Evolutionary conservation across 1,140 invertebrate genomes (phyloP).

Genomic region (Drosophila ananassae): DNA sequence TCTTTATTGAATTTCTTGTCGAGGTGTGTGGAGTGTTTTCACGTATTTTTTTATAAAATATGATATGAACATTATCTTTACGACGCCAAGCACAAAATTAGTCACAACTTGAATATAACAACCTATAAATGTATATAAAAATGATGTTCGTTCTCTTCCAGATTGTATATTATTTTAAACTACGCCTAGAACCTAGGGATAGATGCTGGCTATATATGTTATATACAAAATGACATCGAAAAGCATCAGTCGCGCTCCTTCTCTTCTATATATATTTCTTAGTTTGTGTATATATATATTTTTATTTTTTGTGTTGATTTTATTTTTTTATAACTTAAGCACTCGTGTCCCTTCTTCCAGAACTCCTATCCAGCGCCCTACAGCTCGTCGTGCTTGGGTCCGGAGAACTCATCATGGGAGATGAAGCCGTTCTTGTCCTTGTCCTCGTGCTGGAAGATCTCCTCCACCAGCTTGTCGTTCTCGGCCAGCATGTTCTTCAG

Average conservation of each 20-base stretch:
- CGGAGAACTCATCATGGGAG: constrained; percentile 97
- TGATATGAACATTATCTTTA: constrained; percentile 18
- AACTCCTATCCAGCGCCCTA: constrained; percentile 85
- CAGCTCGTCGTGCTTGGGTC: constrained; percentile 98
- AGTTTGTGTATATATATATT: constrained; percentile 37
- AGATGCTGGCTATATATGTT: constrained; percentile 39
- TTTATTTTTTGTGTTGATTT: constrained; percentile 7
- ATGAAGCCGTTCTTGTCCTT: constrained; percentile 98
- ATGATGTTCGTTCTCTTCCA: constrained; percentile 52
- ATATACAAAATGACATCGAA: constrained; percentile 50
- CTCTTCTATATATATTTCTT: constrained; percentile 5
- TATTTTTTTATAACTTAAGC: constrained; percentile 71
- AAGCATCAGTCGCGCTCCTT: constrained; percentile 33
- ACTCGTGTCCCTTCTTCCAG: constrained; percentile 51
- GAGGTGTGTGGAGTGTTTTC: constrained; percentile 3
- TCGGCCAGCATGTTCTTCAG: constrained; percentile 94
- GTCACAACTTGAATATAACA: constrained; percentile 73
- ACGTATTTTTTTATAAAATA: constrained; percentile 19
- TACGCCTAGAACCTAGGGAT: constrained; percentile 46
- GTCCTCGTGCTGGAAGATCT: constrained; percentile 98
- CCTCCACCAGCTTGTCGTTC: constrained; percentile 96
- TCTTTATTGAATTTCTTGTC: constrained; percentile 66
- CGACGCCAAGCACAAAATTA: constrained; percentile 50
- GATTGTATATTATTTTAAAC: constrained; percentile 57
- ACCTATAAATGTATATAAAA: constrained; percentile 83